phyloP scores from a whole-genome alignment of 2,113 vertebrate genomes.

The Sinocyclocheilus grahami region DNA sequence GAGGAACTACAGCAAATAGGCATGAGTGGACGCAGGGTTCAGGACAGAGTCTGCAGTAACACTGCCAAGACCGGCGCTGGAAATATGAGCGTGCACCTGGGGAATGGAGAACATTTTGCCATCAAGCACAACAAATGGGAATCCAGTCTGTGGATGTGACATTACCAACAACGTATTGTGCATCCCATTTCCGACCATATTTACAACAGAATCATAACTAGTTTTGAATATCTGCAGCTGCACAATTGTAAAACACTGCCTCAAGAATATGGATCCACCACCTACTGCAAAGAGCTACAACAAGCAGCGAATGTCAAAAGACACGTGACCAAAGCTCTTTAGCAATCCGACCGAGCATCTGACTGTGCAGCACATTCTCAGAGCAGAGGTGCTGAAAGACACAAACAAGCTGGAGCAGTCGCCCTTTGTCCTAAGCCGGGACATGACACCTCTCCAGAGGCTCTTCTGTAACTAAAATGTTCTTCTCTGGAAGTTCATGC shows the following conservation, averaged over 20 bases:
- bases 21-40: conserved; percentile 41
- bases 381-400: conserved; percentile 43
- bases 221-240: too few relatives aligned
- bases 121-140: conserved; percentile 9
- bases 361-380: conserved; percentile 37
- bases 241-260: too few relatives aligned
- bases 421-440: conserved; percentile 14
- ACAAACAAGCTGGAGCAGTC: conserved; percentile 34
- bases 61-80: conserved; percentile 33
- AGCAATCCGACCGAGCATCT: conserved; percentile 25
- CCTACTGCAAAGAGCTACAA: background rate
- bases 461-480: conserved; percentile 9
- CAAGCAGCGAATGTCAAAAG: too few relatives aligned
- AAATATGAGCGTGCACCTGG: conserved; percentile 48
- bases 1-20: conserved; percentile 27
- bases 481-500: conserved; percentile 11
- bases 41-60: conserved; percentile 38
- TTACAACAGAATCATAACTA: background rate
- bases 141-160: conserved; percentile 15
- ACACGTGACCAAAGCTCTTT: conserved; percentile 15
- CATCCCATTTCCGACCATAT: background rate
- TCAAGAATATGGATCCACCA: background rate
- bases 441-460: conserved; percentile 41
- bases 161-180: background rate
- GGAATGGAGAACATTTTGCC: conserved; percentile 35